Evolutionary conservation across 2,113 vertebrate species (phyloP), one percentile per base, ranked within the genome.

Genomic region (Cinclus mexicanus): DNA sequence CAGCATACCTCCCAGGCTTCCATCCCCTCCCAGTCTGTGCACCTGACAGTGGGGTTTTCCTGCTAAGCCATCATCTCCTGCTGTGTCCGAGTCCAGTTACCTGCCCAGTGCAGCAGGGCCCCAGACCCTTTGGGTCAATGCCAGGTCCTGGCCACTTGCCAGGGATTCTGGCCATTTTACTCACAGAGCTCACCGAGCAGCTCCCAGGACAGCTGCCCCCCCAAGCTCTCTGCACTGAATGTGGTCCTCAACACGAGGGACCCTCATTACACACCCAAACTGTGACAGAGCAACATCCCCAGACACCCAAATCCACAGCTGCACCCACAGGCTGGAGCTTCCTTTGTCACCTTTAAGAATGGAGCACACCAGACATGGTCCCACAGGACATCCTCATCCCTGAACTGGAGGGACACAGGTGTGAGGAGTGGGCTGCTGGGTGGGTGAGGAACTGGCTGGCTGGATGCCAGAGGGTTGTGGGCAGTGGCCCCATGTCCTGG

Each of bases 51-150:
- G 55, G 55, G 23, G 12, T 26, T 3, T 15, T 37, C 63, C 63
- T 53, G 63, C 46, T 57, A 35, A 33, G 49, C 56, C 80, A 37
- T 53, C 33, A 14, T 20, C 33, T 44, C 39, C 81, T 46, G 68
- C 81, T 33, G 33, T 55, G 56, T 24, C 47, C 1, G 0, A 49
- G 42, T 10, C 46, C 1, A 0, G 14, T 28, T 3, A 19, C 46
- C 39, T 33, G 39, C 46, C 72, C 1, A 1, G 12, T 1, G 1
- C 50, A 3, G 6, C 59, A 29, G 60, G 23, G 35, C 39, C 50
- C 24, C 1, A 1, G 15, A 26, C 29, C n/a, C 29, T 41, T 24
- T 35, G 61, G 61, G 31, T 42, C 31, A 26, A 18, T 52, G 55
- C 53, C 39, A 12, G 25, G 4, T 68, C 12, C 71, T 64, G 37